Evolutionary conservation across 2,888 invertebrate genomes (phyloP), one percentile per base, ranked within the genome.

Genomic region (Hoplodrina blanda): DNA sequence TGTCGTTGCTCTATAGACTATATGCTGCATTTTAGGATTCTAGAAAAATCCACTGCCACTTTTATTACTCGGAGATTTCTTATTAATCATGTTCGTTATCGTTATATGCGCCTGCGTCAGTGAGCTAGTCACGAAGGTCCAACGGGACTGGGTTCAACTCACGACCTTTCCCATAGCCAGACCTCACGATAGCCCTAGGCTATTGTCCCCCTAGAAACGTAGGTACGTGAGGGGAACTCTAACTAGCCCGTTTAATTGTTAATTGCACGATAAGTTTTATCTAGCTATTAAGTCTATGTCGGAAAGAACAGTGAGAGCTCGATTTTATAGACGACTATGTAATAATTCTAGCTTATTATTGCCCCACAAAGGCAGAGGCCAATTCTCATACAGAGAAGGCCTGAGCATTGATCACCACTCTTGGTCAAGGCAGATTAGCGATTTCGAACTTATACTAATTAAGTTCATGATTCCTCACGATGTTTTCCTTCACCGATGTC

Each of bases 111-210:
- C 62, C n/a, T 49, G 72, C 56, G 44, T 66, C 63, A 52, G 55
- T 25, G 68, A 71, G 25, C 70, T 56, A 74, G 81, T 77, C 81
- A 77, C 78, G 78, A 79, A 65, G 55, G 73, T 61, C 59, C 72
- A 66, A 64, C 62, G 70, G 67, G 72, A 49, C 73, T 53, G 72
- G 61, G 78, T 74, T 77, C 71, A 77, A 68, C 65, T 65, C 68
- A 57, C 62, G 81, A 80, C 81, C 81, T 80, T 81, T 77, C 80
- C 62, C 77, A 76, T 63, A 69, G 68, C 30, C 49, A 50, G 66
- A 25, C 57, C 44, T 64, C 54, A 66, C 70, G 60, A 63, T 66
- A 71, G 65, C 60, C 63, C 54, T 53, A 57, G 65, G 60, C 63
- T 63, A 63, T 70, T 70, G 71, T 76, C 57, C 53, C 61, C 50